Evolutionary conservation across 2,797 vertebrate genomes (phyloP), one percentile per base, ranked within the genome.

Genomic region (Loris lydekkerianus): DNA sequence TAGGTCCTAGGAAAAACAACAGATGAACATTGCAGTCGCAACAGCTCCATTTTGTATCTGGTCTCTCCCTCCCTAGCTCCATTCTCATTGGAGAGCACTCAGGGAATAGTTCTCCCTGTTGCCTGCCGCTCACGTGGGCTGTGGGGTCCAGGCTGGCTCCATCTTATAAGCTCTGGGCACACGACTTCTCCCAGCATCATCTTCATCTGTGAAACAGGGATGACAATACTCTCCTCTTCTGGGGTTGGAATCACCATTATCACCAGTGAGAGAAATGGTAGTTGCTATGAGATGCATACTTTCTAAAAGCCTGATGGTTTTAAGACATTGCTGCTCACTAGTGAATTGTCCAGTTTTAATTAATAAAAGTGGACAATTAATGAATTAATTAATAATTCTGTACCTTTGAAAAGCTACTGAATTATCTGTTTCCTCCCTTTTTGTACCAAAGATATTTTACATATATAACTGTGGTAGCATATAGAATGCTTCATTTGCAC

Each of bases 231-330:
- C 37, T 25, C 7, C 14, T 90, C 70, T 49, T 49, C 65, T 27
- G 73, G 56, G 34, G 58, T 14, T 53, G 4, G 65, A 49, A 25
- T 49, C 29, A 78, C 58, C 9, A 75, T 31, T 65, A 23, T 40
- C 27, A 83, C 58, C 9, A 69, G 40, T 65, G 83, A 83, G 34
- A 40, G 49, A 75, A 75, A 13, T 49, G 11, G 46, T 49, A 49
- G 46, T 46, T 61, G 60, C 80, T 78, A 11, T 77, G 29, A 40
- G 61, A 65, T 46, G 43, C 34, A 76, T 27, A 53, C 43, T 60
- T 93, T 86, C 20, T 21, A 1, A 86, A 87, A 92, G 31, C 18
- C 3, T 86, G 15, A 91, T 87, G 20, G 60, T 89, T 94, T 86
- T 7, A 76, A 70, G 78, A 73, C 27, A 58, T 82, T 70, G 78